phyloP scores from a whole-genome alignment of 1,140 invertebrate species.

The Thaumetopoea pityocampa region DNA sequence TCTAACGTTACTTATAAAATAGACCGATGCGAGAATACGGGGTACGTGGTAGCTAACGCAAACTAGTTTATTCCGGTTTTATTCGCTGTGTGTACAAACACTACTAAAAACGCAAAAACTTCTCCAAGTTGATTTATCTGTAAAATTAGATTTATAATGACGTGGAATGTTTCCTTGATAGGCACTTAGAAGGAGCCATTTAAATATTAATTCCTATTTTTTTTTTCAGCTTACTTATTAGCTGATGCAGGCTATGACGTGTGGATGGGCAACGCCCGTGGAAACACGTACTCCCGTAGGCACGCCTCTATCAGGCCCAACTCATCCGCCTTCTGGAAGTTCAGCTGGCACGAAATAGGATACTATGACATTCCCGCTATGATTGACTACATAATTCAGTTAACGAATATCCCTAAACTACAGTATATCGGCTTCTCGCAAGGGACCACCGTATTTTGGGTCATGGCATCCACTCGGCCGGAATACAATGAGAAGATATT shows the following conservation, averaged over 20 bases:
- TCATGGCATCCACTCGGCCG: conserved; percentile 79
- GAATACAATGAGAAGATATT: conserved; percentile 81
- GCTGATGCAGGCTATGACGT: conserved; percentile 82
- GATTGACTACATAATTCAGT: conserved; percentile 82
- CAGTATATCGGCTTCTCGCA: conserved; percentile 79
- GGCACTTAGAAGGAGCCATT: too few species aligned
- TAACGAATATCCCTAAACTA: conserved; percentile 62
- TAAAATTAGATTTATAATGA: too few species aligned
- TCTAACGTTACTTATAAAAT: too few species aligned
- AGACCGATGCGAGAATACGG: too few species aligned
- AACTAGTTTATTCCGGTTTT: too few species aligned
- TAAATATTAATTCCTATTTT: background rate
- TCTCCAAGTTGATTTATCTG: too few species aligned
- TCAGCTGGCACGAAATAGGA: conserved; percentile 84
- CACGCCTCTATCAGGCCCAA: conserved; percentile 71
- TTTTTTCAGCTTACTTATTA: conserved; percentile 76
- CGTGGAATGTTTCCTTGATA: too few species aligned
- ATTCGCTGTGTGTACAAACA: too few species aligned
- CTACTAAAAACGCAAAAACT: too few species aligned
- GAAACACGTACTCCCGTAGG: conserved; percentile 78
- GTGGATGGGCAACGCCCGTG: conserved; percentile 82
- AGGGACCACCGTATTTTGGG: conserved; percentile 80
- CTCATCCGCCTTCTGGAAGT: conserved; percentile 79
- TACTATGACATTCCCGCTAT: conserved; percentile 85
- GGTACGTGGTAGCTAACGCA: too few species aligned